Percentiles rank a stretch among this genome's conserved stretches.
phyloP scores from a whole-genome alignment of 2,113 vertebrate genomes.

The Xyliphius kryptos region DNA sequence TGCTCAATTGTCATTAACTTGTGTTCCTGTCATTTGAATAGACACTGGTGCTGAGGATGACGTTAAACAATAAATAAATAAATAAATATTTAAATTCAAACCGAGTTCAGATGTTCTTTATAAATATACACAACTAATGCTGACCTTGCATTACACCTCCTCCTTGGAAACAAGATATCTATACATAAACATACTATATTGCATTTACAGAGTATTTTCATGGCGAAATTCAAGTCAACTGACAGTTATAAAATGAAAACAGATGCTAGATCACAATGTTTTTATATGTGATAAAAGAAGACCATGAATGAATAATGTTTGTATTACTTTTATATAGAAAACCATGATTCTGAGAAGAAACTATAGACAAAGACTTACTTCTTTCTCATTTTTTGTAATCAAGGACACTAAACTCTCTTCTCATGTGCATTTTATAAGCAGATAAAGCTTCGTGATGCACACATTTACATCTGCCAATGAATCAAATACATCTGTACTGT shows the following conservation, averaged over 20 bases:
- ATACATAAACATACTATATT: background rate
- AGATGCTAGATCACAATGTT: background rate
- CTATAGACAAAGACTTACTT: background rate
- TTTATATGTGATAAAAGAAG: background rate
- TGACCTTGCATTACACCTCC: background rate
- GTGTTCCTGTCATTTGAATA: too few species aligned
- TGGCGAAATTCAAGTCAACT: background rate
- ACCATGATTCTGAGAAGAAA: background rate
- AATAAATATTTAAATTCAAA: too few species aligned
- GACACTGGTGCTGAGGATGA: too few species aligned
- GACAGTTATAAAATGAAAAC: background rate
- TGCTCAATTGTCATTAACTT: too few species aligned
- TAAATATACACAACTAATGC: too few species aligned
- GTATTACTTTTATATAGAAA: too few species aligned
- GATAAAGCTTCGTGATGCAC: background rate
- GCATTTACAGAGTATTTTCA: background rate
- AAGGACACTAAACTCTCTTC: background rate
- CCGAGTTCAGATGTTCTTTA: too few species aligned
- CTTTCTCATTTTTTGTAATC: background rate
- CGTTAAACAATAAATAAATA: too few species aligned
- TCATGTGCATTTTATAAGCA: background rate
- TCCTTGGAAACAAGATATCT: background rate
- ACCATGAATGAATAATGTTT: too few species aligned
- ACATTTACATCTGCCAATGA: background rate
- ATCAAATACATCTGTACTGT: background rate